Evolutionary conservation across 2,888 invertebrate species (phyloP).

Genomic region (Chrysolina haemoptera): DNA sequence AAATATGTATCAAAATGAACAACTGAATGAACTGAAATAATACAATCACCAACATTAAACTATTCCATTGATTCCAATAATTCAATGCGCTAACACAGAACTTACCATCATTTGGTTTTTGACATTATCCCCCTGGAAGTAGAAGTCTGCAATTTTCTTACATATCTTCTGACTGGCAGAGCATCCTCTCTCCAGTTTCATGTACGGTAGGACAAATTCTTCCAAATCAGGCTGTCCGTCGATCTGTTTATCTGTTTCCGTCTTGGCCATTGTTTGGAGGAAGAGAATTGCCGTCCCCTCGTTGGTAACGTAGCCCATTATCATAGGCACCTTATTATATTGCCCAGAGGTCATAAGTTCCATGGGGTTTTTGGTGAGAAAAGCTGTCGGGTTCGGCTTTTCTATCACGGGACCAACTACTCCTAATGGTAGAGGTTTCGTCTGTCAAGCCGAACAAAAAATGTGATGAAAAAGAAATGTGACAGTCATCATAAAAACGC

Average conservation of each 20-base stretch:
- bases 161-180: neutral
- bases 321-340: slow-evolving; percentile 53
- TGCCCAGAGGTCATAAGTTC: slow-evolving; percentile 48
- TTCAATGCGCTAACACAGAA: neutral
- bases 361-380: slow-evolving; percentile 48
- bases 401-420: slow-evolving; percentile 38
- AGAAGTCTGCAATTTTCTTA: slow-evolving; percentile 7
- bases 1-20: no score
- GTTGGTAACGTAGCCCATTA: slow-evolving; percentile 38
- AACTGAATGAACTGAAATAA: no score
- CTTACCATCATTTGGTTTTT: slow-evolving; percentile 23
- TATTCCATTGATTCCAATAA: no score
- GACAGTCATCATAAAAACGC: no score
- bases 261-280: neutral
- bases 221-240: neutral
- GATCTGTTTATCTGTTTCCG: neutral
- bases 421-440: neutral
- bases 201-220: slow-evolving; percentile 20
- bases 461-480: no score
- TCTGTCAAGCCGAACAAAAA: no score
- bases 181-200: slow-evolving; percentile 11
- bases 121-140: slow-evolving; percentile 21
- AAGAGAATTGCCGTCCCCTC: slow-evolving; percentile 22
- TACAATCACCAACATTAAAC: no score
- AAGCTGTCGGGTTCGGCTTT: slow-evolving; percentile 38